Evolutionary conservation across 1,140 invertebrate species (phyloP).

Genomic region (Piezodorus guildinii): DNA sequence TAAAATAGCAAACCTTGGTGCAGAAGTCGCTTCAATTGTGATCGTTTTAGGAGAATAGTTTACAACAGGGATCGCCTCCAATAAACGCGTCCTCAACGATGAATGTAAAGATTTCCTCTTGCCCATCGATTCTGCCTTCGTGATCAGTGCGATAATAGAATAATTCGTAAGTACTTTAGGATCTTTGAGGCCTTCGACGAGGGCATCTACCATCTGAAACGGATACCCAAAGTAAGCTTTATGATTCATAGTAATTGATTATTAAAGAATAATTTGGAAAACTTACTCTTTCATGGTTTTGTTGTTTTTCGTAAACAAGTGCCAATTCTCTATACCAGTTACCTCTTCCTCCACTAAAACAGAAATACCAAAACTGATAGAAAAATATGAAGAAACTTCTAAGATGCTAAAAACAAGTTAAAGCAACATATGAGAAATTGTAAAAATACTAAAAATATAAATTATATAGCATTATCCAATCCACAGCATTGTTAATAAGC

Average conservation of each 20-base stretch:
- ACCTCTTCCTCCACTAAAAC: slow-evolving; percentile 7
- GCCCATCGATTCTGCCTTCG: slow-evolving; percentile 1
- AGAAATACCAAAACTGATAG: background rate
- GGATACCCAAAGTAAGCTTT: too few species aligned
- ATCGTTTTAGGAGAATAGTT: background rate
- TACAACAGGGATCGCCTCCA: background rate
- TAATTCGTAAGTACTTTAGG: background rate
- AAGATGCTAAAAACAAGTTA: too few species aligned
- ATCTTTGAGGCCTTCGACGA: background rate
- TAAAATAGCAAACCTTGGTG: background rate
- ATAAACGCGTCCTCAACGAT: background rate
- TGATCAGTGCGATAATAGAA: background rate
- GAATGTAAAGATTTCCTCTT: background rate
- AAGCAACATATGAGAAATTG: too few species aligned
- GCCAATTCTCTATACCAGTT: slow-evolving; percentile 15
- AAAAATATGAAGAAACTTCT: too few species aligned
- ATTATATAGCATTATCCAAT: too few species aligned
- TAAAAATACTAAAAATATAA: too few species aligned
- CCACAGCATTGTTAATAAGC: too few species aligned
- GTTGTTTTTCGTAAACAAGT: slow-evolving; percentile 8
- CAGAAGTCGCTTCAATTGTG: background rate
- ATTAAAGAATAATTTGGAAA: background rate
- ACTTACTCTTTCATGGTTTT: slow-evolving; percentile 7
- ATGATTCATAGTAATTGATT: too few species aligned
- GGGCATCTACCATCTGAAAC: background rate